phyloP scores from a whole-genome alignment of 2,797 vertebrate species.

The Sarcoramphus papa region DNA sequence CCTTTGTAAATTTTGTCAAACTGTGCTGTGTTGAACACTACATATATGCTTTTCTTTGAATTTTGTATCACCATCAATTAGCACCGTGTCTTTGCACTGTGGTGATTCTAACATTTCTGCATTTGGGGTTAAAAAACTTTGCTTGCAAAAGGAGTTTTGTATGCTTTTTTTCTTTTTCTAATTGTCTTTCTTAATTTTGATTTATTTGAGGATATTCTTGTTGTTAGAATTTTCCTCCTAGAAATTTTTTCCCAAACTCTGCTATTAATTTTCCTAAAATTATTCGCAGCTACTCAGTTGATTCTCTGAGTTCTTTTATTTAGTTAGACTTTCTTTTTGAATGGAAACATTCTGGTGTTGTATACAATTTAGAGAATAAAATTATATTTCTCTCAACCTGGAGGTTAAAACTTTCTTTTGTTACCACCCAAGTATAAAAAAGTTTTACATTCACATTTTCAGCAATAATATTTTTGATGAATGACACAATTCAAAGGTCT shows the following conservation, averaged over 20 bases:
- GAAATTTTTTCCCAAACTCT: not conserved
- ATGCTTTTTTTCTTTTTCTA: not conserved
- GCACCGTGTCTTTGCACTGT: not conserved
- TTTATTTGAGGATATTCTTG: not conserved
- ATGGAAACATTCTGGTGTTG: not conserved
- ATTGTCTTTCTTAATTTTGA: not conserved
- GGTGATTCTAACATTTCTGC: not conserved
- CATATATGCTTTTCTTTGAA: not conserved
- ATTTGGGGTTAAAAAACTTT: not conserved
- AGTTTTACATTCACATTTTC: not conserved
- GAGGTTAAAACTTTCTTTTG: not conserved
- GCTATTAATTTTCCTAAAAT: not conserved
- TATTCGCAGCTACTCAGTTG: not conserved
- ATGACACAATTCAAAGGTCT: not conserved
- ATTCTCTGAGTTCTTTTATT: not conserved
- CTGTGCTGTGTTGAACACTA: not conserved
- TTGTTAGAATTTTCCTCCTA: not conserved
- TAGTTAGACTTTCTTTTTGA: not conserved
- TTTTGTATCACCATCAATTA: not conserved
- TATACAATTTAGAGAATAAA: not conserved
- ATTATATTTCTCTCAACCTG: not conserved
- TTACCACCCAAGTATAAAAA: not conserved
- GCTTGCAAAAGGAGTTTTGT: not conserved
- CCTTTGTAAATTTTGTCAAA: not conserved
- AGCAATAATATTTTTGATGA: not conserved